phyloP scores from a whole-genome alignment of 2,888 invertebrate genomes.

The Cacoxenus indagator region DNA sequence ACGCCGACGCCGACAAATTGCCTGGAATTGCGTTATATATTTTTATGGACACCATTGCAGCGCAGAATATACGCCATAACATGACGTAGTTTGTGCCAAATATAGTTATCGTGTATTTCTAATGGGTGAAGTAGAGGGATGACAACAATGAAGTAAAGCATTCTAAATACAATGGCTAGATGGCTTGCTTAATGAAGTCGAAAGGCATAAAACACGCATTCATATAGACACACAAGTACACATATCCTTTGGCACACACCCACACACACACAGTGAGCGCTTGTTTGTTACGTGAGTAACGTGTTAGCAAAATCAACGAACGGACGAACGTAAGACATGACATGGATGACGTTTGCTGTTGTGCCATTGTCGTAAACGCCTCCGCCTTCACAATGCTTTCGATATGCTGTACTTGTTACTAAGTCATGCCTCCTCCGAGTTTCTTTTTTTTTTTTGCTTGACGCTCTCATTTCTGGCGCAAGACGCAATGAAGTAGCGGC shows the following conservation, averaged over 20 bases:
- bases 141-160: not conserved
- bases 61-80: not conserved
- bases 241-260: too few relatives aligned
- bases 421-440: not conserved
- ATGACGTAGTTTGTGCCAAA: conserved; percentile 9
- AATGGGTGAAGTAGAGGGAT: too few relatives aligned
- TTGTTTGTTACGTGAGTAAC: not conserved
- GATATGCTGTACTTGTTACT: not conserved
- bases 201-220: conserved; percentile 12
- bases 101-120: not conserved
- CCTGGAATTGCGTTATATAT: conserved; percentile 2
- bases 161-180: too few relatives aligned
- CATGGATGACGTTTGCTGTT: conserved; percentile 36
- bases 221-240: too few relatives aligned
- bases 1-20: conserved; percentile 11
- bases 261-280: not conserved
- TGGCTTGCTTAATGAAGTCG: conserved; percentile 29
- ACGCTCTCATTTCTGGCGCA: not conserved
- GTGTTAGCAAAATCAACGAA: too few relatives aligned
- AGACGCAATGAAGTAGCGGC: not conserved
- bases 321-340: conserved; percentile 30
- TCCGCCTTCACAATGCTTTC: not conserved
- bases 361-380: not conserved
- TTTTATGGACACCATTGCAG: not conserved
- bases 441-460: not conserved